These are phyloP conservation scores for Vombatus ursinus DNA, from an alignment of 2,113 vertebrate species.

Conservation along the genomic window DNA sequence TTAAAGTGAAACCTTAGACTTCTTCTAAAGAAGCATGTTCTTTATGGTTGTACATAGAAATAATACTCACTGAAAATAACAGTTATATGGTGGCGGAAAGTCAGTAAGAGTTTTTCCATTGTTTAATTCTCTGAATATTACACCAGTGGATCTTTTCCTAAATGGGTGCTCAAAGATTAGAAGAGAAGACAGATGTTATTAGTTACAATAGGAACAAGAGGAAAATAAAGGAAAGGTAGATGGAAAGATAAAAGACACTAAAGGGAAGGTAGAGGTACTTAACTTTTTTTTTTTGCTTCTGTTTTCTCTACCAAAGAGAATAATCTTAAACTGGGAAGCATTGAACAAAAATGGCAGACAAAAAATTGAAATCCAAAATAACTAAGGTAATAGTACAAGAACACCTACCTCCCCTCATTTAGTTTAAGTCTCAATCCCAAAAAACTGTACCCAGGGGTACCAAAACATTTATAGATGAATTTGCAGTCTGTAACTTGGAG, in stretches of 20 bases:
- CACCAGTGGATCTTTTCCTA: conserved; percentile 53
- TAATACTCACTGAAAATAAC: background rate
- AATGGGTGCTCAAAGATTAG: conserved; percentile 60
- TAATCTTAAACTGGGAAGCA: background rate
- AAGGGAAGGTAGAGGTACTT: background rate
- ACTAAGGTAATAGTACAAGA: background rate
- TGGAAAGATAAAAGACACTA: background rate
- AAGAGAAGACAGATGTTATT: conserved; percentile 62
- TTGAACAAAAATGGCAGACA: background rate
- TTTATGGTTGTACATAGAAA: background rate
- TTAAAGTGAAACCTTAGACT: background rate
- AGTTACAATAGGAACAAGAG: background rate
- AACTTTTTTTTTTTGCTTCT: background rate
- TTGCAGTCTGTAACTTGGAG: background rate
- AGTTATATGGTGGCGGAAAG: conserved; percentile 64
- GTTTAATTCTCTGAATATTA: conserved; percentile 55
- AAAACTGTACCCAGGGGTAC: background rate
- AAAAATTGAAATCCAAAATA: background rate
- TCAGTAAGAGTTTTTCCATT: conserved; percentile 67
- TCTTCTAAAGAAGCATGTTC: background rate
- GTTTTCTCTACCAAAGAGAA: background rate
- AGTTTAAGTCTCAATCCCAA: background rate
- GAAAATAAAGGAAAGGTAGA: background rate
- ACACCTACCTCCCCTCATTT: background rate
- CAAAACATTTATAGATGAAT: background rate